Evolutionary conservation across 1,140 invertebrate species (phyloP).

Genomic region (Chelonus insularis): DNA sequence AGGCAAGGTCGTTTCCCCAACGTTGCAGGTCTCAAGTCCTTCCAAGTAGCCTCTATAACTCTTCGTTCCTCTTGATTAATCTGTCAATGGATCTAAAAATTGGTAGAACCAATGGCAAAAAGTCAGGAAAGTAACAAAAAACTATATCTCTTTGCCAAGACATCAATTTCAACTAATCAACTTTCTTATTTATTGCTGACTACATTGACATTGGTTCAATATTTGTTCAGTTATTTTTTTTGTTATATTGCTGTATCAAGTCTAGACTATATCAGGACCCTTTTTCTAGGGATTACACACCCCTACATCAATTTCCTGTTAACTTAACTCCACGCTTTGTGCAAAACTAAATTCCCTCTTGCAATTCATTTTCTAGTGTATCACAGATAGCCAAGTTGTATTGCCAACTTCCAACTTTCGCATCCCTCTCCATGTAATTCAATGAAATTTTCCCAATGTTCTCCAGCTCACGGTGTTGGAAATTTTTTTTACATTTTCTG

Average conservation of each 20-base stretch:
- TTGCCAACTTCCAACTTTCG: slow-evolving; percentile 5
- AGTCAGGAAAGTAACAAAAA: too few relatives aligned
- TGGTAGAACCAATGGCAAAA: too few relatives aligned
- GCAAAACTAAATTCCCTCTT: slow-evolving; percentile 8
- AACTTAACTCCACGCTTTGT: slow-evolving; percentile 11
- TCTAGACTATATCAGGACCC: too few relatives aligned
- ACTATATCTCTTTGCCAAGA: too few relatives aligned
- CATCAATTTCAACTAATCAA: too few relatives aligned
- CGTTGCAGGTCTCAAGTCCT: slow-evolving; percentile 18
- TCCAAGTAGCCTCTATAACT: slow-evolving; percentile 4
- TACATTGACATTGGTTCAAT: background rate
- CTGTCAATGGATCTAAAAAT: background rate
- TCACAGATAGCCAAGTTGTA: background rate
- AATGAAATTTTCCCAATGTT: too few relatives aligned
- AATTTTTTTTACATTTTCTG: too few relatives aligned
- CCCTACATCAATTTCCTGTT: slow-evolving; percentile 9
- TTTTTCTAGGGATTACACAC: background rate
- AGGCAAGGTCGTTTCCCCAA: slow-evolving; percentile 41
- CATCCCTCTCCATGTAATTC: slow-evolving; percentile 2
- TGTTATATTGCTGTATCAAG: too few relatives aligned
- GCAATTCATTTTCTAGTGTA: background rate
- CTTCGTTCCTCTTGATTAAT: slow-evolving; percentile 14
- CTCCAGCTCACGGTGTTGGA: too few relatives aligned
- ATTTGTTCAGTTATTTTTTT: too few relatives aligned
- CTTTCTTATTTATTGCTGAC: too few relatives aligned